A percentile compares a stretch with the other conserved stretches of the same genome.
phyloP scores from a whole-genome alignment of 2,113 vertebrate species.

The Varanus komodoensis region DNA sequence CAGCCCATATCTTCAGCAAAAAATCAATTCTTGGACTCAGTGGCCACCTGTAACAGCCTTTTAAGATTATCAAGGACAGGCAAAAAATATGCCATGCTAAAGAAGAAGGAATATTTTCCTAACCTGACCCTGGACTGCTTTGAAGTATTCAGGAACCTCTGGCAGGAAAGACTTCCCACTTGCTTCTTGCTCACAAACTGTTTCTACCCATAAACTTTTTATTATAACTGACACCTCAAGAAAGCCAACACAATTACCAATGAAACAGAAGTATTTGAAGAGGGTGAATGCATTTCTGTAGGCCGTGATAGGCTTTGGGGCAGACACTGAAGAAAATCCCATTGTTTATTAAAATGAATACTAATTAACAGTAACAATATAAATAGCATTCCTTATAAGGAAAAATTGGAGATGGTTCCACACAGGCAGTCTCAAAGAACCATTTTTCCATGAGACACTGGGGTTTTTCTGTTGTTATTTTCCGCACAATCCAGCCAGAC shows the following conservation, averaged over 20 bases:
- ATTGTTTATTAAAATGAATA: not conserved
- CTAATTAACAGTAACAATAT: slow-evolving; percentile 29
- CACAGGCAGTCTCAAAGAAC: not conserved
- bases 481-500: slow-evolving; percentile 29
- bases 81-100: too few relatives aligned
- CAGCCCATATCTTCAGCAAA: not conserved
- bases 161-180: not conserved
- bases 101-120: not conserved
- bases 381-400: slow-evolving; percentile 14
- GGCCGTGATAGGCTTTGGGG: not conserved
- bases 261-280: not conserved
- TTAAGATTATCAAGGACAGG: not conserved
- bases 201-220: not conserved
- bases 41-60: too few relatives aligned
- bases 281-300: fast-evolving
- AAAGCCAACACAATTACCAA: not conserved
- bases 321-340: not conserved
- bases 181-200: not conserved
- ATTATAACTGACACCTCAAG: not conserved
- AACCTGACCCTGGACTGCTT: not conserved
- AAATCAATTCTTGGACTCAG: not conserved
- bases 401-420: slow-evolving; percentile 12
- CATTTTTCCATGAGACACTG: slow-evolving; percentile 15
- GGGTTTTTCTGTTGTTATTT: slow-evolving; percentile 22
- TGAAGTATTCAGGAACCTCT: not conserved